These are phyloP conservation scores for Eupsittula cactorum DNA, from an alignment of 2,113 vertebrate species.

Conservation along the genomic window DNA sequence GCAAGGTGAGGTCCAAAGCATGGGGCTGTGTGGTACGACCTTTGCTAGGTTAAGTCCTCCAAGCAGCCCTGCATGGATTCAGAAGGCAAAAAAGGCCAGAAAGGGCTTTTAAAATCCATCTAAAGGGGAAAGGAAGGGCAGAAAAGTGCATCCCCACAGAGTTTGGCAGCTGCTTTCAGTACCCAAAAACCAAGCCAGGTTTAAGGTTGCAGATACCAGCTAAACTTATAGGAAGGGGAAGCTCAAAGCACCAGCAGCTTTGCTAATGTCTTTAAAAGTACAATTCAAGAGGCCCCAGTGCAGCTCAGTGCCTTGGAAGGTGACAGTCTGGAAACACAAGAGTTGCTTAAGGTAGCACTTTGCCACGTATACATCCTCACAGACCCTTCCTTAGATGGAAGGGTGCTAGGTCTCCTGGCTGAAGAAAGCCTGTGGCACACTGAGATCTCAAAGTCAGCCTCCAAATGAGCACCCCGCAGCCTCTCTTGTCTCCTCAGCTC, in stretches of 20 bases:
- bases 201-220: background rate
- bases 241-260: background rate
- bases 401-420: rapidly evolving
- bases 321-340: background rate
- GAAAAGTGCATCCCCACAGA: rapidly evolving
- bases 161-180: background rate
- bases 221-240: background rate
- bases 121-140: background rate
- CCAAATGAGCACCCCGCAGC: rapidly evolving
- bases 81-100: background rate
- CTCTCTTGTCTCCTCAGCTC: rapidly evolving
- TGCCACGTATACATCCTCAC: rapidly evolving
- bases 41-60: background rate
- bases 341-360: rapidly evolving
- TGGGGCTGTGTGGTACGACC: rapidly evolving
- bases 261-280: background rate
- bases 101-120: background rate
- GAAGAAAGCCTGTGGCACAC: background rate
- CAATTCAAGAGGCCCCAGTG: rapidly evolving
- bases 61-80: background rate
- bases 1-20: background rate
- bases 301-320: background rate
- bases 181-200: background rate
- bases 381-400: background rate
- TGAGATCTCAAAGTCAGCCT: background rate